phyloP scores from a whole-genome alignment of 2,113 vertebrate species.

The Melanotaenia duboulayi region DNA sequence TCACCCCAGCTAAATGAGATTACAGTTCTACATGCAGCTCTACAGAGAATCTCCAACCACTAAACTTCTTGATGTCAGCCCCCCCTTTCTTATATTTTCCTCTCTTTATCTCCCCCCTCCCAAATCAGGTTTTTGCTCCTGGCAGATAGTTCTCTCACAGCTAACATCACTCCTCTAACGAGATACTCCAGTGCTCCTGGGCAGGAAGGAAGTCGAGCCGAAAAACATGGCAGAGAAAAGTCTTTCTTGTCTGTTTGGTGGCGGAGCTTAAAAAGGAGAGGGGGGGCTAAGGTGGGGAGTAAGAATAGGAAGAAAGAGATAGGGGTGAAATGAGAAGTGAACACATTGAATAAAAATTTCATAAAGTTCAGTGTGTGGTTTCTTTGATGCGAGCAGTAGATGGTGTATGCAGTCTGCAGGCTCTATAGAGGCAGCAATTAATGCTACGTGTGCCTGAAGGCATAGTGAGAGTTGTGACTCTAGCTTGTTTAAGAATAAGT shows the following conservation, averaged over 20 bases:
- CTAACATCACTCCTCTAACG: slow-evolving; percentile 59
- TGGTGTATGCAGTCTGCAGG: slow-evolving; percentile 77
- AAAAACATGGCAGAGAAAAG: slow-evolving; percentile 77
- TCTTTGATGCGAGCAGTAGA: slow-evolving; percentile 84
- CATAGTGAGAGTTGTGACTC: slow-evolving; percentile 48
- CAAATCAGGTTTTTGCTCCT: slow-evolving; percentile 76
- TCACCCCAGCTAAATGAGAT: slow-evolving; percentile 67
- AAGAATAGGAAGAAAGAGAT: slow-evolving; percentile 68
- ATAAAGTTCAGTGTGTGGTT: slow-evolving; percentile 81
- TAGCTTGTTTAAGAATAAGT: slow-evolving; percentile 60
- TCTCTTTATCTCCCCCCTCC: slow-evolving; percentile 27
- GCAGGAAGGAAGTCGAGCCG: slow-evolving; percentile 84
- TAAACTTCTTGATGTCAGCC: slow-evolving; percentile 64
- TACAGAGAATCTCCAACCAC: slow-evolving; percentile 49
- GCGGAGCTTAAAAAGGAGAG: slow-evolving; percentile 61
- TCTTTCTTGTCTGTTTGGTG: slow-evolving; percentile 82
- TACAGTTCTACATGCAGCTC: slow-evolving; percentile 60
- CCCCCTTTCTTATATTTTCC: slow-evolving; percentile 40
- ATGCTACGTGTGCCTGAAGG: slow-evolving; percentile 77
- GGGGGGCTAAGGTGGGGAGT: slow-evolving; percentile 73
- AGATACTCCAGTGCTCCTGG: slow-evolving; percentile 80
- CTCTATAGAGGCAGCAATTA: slow-evolving; percentile 83
- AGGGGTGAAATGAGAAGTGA: slow-evolving; percentile 75
- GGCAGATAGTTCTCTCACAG: slow-evolving; percentile 61
- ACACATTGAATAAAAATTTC: slow-evolving; percentile 86